Conservation (phyloP, 2,113 vertebrate species). For the Antechinus stuartii region DNA sequence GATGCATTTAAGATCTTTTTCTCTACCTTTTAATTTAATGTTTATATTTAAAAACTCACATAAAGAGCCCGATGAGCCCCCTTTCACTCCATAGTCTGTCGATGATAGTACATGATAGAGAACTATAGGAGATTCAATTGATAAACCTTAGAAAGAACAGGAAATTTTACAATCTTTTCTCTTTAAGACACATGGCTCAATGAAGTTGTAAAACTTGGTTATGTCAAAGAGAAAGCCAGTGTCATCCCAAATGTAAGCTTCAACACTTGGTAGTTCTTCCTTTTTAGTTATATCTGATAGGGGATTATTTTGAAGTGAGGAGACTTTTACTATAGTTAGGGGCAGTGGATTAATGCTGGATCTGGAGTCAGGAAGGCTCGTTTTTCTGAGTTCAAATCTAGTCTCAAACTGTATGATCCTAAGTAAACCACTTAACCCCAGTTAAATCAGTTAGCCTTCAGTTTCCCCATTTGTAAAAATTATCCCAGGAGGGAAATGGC, state of each 20-base stretch:
- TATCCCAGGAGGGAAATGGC: background rate
- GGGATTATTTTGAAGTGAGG: too few species aligned
- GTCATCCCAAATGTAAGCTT: background rate
- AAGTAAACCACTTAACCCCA: background rate
- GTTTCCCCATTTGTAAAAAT: background rate
- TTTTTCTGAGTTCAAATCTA: too few species aligned
- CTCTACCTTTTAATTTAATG: slow-evolving; percentile 8
- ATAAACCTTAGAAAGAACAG: background rate
- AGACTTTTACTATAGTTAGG: too few species aligned
- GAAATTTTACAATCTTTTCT: background rate
- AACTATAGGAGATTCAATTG: slow-evolving; percentile 1
- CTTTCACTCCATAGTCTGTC: background rate
- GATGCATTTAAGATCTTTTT: background rate
- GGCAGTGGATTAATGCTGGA: too few species aligned
- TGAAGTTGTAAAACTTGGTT: background rate
- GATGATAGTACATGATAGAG: background rate
- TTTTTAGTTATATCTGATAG: slow-evolving; percentile 1
- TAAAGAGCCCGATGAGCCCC: background rate
- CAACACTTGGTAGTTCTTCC: background rate
- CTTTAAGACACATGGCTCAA: slow-evolving; percentile 9
- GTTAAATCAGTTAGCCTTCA: background rate
- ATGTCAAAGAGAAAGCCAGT: background rate
- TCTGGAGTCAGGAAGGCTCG: too few species aligned
- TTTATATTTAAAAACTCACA: background rate
- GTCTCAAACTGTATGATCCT: too few species aligned